A percentile compares a stretch with the other conserved stretches of the same genome.
These are phyloP conservation scores for Butastur rufipennis DNA, from an alignment of 2,113 vertebrate species.

Conservation along the genomic window DNA sequence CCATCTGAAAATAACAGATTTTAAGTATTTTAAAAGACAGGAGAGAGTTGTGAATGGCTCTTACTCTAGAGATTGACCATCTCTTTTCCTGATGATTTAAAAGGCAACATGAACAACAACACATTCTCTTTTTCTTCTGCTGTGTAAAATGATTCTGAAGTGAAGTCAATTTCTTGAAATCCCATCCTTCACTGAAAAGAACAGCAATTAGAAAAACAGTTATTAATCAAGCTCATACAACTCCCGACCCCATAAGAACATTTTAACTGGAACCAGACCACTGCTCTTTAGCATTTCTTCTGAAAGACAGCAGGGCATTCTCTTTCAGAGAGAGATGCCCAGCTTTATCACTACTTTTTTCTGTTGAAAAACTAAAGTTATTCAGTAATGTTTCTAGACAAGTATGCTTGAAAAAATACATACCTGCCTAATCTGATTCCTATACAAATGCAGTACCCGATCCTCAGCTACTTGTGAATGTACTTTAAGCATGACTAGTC, in stretches of 20 bases:
- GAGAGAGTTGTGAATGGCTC: neutral
- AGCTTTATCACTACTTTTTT: neutral
- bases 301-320: neutral
- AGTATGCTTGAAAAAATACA: neutral
- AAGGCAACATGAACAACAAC: neutral
- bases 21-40: neutral
- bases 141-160: neutral
- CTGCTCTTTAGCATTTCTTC: neutral
- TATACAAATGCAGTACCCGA: neutral
- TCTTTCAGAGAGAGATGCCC: neutral
- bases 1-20: neutral
- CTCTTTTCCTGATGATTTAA: neutral
- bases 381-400: neutral
- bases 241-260: neutral
- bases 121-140: neutral
- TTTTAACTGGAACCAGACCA: neutral
- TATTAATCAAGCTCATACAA: neutral
- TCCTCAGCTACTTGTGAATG: neutral
- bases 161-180: conserved; percentile 1
- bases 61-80: neutral
- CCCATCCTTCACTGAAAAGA: conserved; percentile 29
- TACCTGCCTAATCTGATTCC: neutral
- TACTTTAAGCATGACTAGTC: neutral
- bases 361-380: neutral
- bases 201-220: neutral